Evolutionary conservation across 2,888 invertebrate genomes (phyloP), one percentile per base, ranked within the genome.

Genomic region (Rapana venosa): DNA sequence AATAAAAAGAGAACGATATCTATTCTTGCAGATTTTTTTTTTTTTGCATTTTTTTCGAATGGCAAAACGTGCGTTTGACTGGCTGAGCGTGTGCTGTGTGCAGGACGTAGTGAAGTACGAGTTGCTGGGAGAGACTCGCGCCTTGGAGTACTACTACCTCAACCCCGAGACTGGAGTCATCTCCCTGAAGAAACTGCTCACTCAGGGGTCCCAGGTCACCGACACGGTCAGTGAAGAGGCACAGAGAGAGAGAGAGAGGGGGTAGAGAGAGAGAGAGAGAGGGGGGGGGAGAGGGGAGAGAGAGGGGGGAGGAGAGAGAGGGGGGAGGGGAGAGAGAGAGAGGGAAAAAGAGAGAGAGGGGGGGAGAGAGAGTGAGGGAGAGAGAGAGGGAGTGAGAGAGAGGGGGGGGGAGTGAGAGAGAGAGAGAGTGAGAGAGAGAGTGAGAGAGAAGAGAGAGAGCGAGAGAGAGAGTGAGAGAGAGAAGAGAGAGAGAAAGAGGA

Each of bases 171-270:
- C 93, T 61, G 94, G 94, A 6, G 89, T 91, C 32, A 93, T 94
- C 83, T 93, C 92, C n/a, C 90, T 94, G 90, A 94, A 94, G 88
- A 93, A 93, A 88, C 93, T 93, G 13, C 93, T 95, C n/a, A 93
- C 93, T 11, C 91, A 91, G 74, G 93, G 93, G 35, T 83, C 90
- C 0, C 93, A 93, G 30, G 58, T 61, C n/a, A 88, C 90, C 84
- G 94, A 94, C 90, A 92, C 90, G 90, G 94, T 94, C 91, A 92
- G 93, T 81, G 11, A 85, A 88, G 26, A n/a, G 15, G 15, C 15
- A 15, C 15, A 61, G 15, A 15, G 22, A 22, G 15, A 61, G 61
- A 61, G 22, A 20, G 61, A 61, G 15, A 61, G 20, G 15, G 13
- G 61, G 13, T 1, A 20, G 61, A 61, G 15, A 61, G 20, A 22